phyloP scores from a whole-genome alignment of 2,888 invertebrate species.

The Cephalotes varians region DNA sequence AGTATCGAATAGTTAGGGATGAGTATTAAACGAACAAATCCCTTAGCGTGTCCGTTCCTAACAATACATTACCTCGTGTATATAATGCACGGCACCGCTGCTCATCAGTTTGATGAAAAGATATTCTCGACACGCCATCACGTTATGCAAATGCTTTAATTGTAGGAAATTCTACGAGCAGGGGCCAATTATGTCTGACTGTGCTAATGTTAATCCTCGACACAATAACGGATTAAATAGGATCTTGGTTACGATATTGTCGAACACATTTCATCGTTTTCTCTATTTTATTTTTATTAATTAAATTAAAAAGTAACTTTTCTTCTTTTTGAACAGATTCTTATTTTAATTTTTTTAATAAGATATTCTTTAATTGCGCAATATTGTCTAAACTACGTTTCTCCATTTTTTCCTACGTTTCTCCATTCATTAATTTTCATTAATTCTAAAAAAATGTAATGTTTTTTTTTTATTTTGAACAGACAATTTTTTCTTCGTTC shows the following conservation, averaged over 20 bases:
- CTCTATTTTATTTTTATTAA: neutral
- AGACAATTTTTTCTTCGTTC: neutral
- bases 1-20: slow-evolving; percentile 9
- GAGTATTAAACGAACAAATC: slow-evolving; percentile 70
- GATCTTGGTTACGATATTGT: neutral
- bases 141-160: slow-evolving; percentile 65
- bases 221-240: neutral
- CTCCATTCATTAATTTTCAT: neutral
- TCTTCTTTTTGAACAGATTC: neutral
- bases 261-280: neutral
- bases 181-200: slow-evolving; percentile 30
- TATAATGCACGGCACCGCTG: slow-evolving; percentile 52
- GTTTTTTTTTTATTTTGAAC: neutral
- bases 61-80: slow-evolving; percentile 61
- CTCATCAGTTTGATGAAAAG: slow-evolving; percentile 84
- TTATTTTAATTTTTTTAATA: neutral
- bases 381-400: neutral
- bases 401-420: neutral
- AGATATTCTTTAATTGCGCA: neutral
- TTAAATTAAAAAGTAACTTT: neutral
- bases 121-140: slow-evolving; percentile 82
- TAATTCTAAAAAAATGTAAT: neutral
- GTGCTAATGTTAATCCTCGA: slow-evolving; percentile 21
- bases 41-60: slow-evolving; percentile 51
- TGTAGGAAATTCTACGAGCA: slow-evolving; percentile 50